Base-by-base conservation (phyloP, 2,113 vertebrate genomes). In the Diphyllodes magnificus region DNA sequence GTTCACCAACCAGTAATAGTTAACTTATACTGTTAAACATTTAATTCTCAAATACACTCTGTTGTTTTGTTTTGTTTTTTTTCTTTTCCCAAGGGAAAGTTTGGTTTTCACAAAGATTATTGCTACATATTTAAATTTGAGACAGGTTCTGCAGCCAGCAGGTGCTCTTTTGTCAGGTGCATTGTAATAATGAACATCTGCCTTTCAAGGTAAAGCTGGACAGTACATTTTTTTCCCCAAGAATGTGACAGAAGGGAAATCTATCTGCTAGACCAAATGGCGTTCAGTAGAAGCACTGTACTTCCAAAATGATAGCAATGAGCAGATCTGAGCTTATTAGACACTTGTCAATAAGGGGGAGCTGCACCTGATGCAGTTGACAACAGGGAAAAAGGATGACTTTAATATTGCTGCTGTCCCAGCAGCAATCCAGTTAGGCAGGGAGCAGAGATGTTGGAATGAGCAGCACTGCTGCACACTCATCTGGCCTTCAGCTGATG, bases 351-450 rank as follows among this genome's bases (percentile, higher is more conserved):
- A 65, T 81, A 33, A 64, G 57, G 30, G 40, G 61, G 27, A 94
- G 86, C 86, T 78, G 69, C 56, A 95, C 39, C 85, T 88, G 78
- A 82, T 71, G 35, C 80, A 75, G 79, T 14, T 94, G 90, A 87
- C 86, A 88, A 75, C 68, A 91, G 33, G 40, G 70, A 37, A 54
- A 92, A 96, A 91, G 51, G 71, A 96, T 95, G 21, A 28, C 37
- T 96, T 94, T 93, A 96, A 97, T 96, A 95, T 85, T 65, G 63
- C 76, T 95, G 44, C 33, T 39, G 53, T 77, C 81, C 60, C n/a
- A 80, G 66, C 63, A 95, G 90, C 39, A 79, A 86, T 87, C 81
- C 70, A 68, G 45, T 73, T 51, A 84, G 68, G 70, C 63, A 59
- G 66, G 60, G 49, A 95, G 70, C 49, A 92, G 83, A 83, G 77